Base-by-base conservation (phyloP, 2,888 invertebrate genomes). In the Trachelus troglodyta region DNA sequence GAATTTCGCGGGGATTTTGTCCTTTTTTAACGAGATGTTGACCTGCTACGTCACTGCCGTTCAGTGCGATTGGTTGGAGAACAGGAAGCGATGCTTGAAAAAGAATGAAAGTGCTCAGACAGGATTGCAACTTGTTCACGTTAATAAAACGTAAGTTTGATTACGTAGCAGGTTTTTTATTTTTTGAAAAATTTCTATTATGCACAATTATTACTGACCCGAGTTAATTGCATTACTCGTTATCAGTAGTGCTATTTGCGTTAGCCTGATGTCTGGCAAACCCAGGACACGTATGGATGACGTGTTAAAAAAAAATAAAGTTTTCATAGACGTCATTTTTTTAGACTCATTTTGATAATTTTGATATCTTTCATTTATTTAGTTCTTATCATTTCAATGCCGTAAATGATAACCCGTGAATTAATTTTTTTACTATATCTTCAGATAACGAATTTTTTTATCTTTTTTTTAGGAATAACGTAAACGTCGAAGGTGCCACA, bases 401-500 rank as follows among this genome's bases (percentile, higher is more conserved):
- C 9, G 9, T 1, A 23, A 56, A 9, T 23, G 56, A 15, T 6
- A 23, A 23, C 9, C 9, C 9, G 15, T 23, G 56, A 23, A 56
- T 9, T 0, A 2, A 1, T 35, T 23, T 56, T 56, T 23, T 56
- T 56, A 56, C 1, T 23, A 23, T 23, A 56, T 23, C 56, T 56
- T 6, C 9, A 56, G 23, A 9, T 56, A 34, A 56, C 40, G 37
- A 37, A 37, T 37, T 74, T 33, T 56, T 69, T 34, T 23, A 71
- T 76, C 11, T 77, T 69, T 75, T 90, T 94, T 94, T n/a, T 93
- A 98, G 99, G 84, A 99, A 99, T 94, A 97, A 97, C 85, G 97
- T 97, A 82, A 98, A 97, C 93, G 99, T 99, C 23, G 99, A 99
- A 93, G 99, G 99, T 75, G 96, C 99, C n/a, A 99, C 99, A 69